These are phyloP conservation scores for Dasypus novemcinctus DNA, from an alignment of 2,113 vertebrate genomes.

Conservation along the genomic window DNA sequence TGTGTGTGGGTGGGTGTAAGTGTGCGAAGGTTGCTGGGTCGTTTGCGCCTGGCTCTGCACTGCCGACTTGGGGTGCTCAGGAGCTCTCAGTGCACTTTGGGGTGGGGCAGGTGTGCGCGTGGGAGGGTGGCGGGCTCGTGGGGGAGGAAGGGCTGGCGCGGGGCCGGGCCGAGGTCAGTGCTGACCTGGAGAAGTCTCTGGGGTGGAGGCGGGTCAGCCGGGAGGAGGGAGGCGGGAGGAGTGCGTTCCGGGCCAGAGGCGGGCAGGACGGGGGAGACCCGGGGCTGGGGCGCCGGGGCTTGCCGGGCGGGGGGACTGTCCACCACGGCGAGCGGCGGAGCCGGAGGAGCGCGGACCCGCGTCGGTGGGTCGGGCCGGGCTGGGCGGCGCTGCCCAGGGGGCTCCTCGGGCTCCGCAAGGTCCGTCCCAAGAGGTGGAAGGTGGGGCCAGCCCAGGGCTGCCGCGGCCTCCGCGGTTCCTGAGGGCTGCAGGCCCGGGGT, in stretches of 20 bases:
- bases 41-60: not conserved
- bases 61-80: not conserved
- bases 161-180: not conserved
- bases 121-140: not conserved
- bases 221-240: not conserved
- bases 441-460: not conserved
- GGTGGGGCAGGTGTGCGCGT: not conserved
- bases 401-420: not conserved
- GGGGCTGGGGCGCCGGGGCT: not conserved
- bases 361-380: accelerated
- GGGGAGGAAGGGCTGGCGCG: not conserved
- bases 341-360: accelerated
- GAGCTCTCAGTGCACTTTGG: not conserved
- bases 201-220: not conserved
- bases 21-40: not conserved
- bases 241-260: not conserved
- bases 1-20: not conserved
- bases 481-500: not conserved
- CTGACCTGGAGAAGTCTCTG: not conserved
- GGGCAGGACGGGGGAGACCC: not conserved
- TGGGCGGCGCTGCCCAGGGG: accelerated
- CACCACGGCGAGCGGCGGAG: too few species aligned
- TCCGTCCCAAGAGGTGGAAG: not conserved
- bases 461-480: accelerated
- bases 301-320: too few species aligned